phyloP scores from a whole-genome alignment of 2,113 vertebrate species.

The Carassius carassius region DNA sequence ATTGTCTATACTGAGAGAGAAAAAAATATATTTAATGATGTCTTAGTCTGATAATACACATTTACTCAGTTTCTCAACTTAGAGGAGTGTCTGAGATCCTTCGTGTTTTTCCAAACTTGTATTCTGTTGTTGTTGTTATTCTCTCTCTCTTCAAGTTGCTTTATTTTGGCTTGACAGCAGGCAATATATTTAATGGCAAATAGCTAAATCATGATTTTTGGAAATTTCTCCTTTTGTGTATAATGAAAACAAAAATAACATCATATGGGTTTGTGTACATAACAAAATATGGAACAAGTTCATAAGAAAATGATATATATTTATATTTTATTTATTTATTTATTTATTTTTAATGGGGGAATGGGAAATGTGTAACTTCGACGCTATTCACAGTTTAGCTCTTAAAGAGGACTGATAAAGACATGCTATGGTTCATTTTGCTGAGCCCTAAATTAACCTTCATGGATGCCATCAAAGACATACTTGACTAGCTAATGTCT shows the following conservation, averaged over 20 bases:
- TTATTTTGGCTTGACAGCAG: no score
- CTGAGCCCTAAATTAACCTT: no score
- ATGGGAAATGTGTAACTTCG: neutral
- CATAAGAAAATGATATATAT: no score
- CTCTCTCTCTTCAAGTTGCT: neutral
- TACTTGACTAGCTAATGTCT: constrained; percentile 79
- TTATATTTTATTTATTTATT: no score
- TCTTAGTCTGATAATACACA: constrained; percentile 41
- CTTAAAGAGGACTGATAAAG: no score
- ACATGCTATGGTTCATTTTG: no score
- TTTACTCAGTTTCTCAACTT: neutral
- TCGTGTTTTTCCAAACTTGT: neutral
- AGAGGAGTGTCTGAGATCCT: neutral
- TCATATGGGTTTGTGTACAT: neutral
- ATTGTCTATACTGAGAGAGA: constrained; percentile 61
- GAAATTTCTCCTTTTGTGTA: neutral
- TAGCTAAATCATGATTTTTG: neutral
- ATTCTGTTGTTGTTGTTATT: neutral
- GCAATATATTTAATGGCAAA: neutral
- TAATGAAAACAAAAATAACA: neutral
- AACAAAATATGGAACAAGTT: neutral
- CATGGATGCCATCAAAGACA: constrained; percentile 14
- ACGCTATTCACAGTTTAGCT: neutral
- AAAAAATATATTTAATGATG: constrained; percentile 46
- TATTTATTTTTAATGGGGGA: neutral